Conservation (phyloP, 2,797 vertebrate species). For the Sylvia borin region DNA sequence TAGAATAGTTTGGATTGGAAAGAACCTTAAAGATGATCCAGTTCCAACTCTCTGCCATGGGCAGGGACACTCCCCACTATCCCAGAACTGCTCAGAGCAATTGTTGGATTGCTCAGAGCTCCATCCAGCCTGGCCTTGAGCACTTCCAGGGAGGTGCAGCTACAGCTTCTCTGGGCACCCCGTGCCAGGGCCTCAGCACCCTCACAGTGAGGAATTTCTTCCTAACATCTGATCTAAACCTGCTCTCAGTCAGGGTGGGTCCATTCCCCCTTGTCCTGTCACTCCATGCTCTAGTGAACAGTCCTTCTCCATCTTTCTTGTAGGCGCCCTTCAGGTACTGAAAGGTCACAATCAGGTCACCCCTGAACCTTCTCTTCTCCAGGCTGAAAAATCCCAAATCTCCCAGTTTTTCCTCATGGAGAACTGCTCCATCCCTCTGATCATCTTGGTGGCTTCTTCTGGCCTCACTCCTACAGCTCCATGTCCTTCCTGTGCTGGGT, state of each 20-base stretch:
- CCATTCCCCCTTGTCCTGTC: background rate
- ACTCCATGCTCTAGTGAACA: background rate
- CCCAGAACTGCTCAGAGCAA: no score
- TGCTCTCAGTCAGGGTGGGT: rapidly evolving
- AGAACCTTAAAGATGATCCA: rapidly evolving
- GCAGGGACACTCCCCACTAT: rapidly evolving
- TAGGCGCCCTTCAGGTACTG: no score
- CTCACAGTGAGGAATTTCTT: background rate
- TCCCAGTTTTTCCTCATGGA: background rate
- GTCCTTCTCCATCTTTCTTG: no score
- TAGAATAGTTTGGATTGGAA: background rate
- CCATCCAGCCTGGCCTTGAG: rapidly evolving
- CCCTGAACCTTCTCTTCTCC: background rate
- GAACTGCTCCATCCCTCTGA: background rate
- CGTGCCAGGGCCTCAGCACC: background rate
- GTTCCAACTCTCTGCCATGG: background rate
- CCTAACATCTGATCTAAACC: background rate
- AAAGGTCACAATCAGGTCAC: rapidly evolving
- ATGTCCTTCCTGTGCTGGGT: background rate
- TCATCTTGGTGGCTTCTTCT: rapidly evolving
- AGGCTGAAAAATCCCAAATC: rapidly evolving
- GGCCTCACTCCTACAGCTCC: background rate
- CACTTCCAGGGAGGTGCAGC: background rate
- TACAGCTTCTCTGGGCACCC: background rate
- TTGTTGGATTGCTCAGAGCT: background rate